Evolutionary conservation across 2,888 invertebrate genomes (phyloP).

Genomic region (Adelognathus sp.): DNA sequence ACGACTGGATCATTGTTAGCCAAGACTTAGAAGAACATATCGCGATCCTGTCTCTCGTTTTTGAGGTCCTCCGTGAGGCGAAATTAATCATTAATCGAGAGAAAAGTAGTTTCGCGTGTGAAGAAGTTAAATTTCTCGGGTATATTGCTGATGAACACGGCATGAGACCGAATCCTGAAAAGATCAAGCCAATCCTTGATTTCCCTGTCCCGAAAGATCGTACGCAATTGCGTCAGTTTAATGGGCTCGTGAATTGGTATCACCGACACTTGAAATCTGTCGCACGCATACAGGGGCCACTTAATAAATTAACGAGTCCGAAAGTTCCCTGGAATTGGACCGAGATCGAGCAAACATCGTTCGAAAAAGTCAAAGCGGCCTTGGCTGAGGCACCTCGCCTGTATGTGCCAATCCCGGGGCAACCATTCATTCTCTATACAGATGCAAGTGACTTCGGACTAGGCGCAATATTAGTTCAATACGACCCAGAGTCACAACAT

Average conservation of each 20-base stretch:
- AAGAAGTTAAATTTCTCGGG: no score
- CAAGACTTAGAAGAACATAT: constrained; percentile 43
- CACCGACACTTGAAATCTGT: constrained; percentile 40
- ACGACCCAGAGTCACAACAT: not conserved
- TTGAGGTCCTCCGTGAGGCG: no score
- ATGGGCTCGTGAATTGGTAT: constrained; percentile 52
- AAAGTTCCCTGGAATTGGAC: constrained; percentile 40
- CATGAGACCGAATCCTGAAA: constrained; percentile 49
- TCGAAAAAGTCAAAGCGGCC: constrained; percentile 32
- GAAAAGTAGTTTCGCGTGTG: constrained; percentile 52
- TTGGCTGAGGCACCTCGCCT: constrained; percentile 22
- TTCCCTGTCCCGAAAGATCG: constrained; percentile 36
- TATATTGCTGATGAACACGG: constrained; percentile 28
- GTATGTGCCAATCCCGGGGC: no score
- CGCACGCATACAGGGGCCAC: constrained; percentile 35
- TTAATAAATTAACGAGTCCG: constrained; percentile 38
- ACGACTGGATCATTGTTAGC: constrained; percentile 53
- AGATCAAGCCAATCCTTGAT: constrained; percentile 32
- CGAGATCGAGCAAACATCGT: no score
- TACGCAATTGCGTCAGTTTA: constrained; percentile 43
- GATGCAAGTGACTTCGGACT: constrained; percentile 40
- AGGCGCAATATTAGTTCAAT: constrained; percentile 54
- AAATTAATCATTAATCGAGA: constrained; percentile 36
- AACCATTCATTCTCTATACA: constrained; percentile 38
- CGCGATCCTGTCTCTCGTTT: constrained; percentile 18